Percentiles rank a stretch among this genome's conserved stretches.
Conservation (phyloP, 2,888 invertebrate genomes). For the Ceratothoa steindachneri region DNA sequence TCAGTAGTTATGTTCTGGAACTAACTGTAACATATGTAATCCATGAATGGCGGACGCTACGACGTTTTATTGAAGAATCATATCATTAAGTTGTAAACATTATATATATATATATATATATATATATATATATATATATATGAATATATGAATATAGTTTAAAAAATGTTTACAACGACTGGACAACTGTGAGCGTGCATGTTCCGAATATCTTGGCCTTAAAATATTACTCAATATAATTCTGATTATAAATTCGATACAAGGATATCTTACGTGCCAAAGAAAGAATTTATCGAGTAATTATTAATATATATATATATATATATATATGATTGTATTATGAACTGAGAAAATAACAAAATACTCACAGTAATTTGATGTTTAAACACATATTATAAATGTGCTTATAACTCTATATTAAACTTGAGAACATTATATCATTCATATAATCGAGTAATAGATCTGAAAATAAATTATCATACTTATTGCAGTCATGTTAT, state of each 20-base stretch:
- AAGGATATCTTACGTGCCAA: too few species aligned
- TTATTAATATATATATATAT: neutral
- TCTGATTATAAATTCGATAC: neutral
- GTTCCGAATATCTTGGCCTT: neutral
- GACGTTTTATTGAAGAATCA: neutral
- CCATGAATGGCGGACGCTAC: neutral
- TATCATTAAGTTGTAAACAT: neutral
- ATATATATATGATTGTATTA: neutral
- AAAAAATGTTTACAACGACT: neutral
- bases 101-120: slow-evolving; percentile 1
- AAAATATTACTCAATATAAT: neutral
- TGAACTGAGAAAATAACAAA: too few species aligned
- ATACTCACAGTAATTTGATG: too few species aligned
- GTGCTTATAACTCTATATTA: too few species aligned
- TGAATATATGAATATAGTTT: slow-evolving; percentile 12
- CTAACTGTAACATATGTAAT: neutral
- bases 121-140: slow-evolving; percentile 19
- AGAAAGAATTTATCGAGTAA: too few species aligned
- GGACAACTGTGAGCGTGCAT: too few species aligned
- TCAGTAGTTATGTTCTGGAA: too few species aligned
- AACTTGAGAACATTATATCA: too few species aligned
- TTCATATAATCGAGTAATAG: too few species aligned
- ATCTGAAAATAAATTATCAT: too few species aligned
- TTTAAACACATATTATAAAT: too few species aligned
- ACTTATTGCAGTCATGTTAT: too few species aligned